These are phyloP conservation scores for Irena cyanogastra DNA, from an alignment of 2,113 vertebrate species.

Conservation along the genomic window DNA sequence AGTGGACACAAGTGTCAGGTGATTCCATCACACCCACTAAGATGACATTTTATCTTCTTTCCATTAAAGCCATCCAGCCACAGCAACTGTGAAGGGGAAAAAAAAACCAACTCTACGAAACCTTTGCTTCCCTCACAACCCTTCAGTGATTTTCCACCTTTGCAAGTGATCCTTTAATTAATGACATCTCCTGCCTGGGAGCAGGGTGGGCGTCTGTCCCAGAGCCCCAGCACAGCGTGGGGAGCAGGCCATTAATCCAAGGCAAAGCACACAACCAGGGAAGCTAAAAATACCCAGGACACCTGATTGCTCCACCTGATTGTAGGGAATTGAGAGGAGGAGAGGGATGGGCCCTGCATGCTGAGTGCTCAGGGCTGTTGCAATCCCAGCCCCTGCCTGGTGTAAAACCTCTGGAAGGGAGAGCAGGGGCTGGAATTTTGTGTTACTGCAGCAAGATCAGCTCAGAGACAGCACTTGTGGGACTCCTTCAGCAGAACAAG, in stretches of 20 bases:
- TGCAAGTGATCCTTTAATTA: not conserved
- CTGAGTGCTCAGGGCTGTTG: not conserved
- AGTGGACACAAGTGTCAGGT: not conserved
- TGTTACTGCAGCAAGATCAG: not conserved
- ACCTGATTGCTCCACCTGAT: not conserved
- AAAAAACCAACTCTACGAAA: not conserved
- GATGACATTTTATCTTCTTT: not conserved
- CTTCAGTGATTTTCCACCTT: not conserved
- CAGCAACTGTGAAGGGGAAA: not conserved
- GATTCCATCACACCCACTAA: not conserved
- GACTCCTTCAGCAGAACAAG: not conserved
- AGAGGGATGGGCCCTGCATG: not conserved
- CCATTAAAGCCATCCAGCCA: not conserved
- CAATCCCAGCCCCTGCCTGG: not conserved
- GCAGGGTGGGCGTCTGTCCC: not conserved
- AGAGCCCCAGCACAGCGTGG: not conserved
- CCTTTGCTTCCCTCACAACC: not conserved
- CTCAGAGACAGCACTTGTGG: not conserved
- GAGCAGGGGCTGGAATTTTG: not conserved
- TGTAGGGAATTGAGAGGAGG: not conserved
- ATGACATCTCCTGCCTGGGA: not conserved
- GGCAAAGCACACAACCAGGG: not conserved
- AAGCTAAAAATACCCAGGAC: not conserved
- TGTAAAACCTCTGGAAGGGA: not conserved
- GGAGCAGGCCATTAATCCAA: not conserved